Percentiles rank a stretch among this genome's conserved stretches.
phyloP scores from a whole-genome alignment of 35 echinoderm and acorn worm species.

The Patiria miniata region DNA sequence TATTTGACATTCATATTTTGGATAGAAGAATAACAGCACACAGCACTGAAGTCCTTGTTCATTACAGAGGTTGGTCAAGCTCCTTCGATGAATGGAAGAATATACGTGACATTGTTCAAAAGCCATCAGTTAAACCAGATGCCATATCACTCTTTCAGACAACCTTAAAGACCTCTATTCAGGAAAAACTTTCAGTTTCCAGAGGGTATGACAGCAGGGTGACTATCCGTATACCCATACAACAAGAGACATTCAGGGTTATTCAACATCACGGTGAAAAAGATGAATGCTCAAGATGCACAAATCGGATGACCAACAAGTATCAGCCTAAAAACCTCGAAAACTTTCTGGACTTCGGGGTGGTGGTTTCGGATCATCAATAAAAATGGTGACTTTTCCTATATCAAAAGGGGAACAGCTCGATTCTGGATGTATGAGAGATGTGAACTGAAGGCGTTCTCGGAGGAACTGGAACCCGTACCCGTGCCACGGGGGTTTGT shows the following conservation, averaged over 20 bases:
- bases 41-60: not conserved
- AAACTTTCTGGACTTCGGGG: not conserved
- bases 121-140: not conserved
- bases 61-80: not conserved
- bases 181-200: not conserved
- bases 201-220: not conserved
- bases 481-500: not conserved
- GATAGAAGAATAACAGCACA: not conserved
- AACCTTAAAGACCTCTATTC: not conserved
- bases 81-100: not conserved
- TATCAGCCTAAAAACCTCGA: not conserved
- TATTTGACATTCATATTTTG: not conserved
- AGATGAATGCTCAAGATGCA: not conserved
- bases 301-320: not conserved
- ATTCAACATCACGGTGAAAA: not conserved
- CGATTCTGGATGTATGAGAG: not conserved
- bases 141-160: not conserved
- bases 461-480: not conserved
- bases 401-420: not conserved
- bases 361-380: not conserved
- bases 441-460: not conserved
- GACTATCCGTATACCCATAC: not conserved
- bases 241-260: not conserved
- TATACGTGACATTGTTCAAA: not conserved
- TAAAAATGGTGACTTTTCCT: not conserved